phyloP scores from a whole-genome alignment of 2,888 invertebrate genomes.

The Cyaniris semiargus region DNA sequence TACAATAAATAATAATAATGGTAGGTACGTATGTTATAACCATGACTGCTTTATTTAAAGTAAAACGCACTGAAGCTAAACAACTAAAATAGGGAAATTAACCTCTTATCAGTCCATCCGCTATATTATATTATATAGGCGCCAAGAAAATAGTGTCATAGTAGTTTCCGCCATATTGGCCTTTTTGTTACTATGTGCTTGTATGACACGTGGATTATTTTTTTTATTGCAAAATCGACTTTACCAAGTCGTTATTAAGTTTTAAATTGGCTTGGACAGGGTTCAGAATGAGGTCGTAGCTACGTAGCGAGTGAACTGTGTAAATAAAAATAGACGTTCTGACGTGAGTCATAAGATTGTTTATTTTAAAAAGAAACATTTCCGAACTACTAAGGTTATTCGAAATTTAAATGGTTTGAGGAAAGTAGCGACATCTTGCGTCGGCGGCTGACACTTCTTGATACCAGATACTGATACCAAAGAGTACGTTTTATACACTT shows the following conservation, averaged over 20 bases:
- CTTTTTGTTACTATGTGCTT: conserved; percentile 30
- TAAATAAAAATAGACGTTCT: conserved; percentile 27
- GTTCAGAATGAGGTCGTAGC: background rate
- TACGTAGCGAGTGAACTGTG: conserved; percentile 13
- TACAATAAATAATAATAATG: background rate
- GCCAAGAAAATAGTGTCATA: conserved; percentile 32
- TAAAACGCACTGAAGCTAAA: background rate
- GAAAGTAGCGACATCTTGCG: conserved; percentile 1
- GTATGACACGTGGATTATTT: conserved; percentile 15
- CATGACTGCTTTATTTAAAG: background rate
- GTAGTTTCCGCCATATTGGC: conserved; percentile 23
- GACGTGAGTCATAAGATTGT: conserved; percentile 26
- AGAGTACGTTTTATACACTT: background rate
- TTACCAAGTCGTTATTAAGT: background rate
- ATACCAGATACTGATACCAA: too few species aligned
- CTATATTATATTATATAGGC: conserved; percentile 10
- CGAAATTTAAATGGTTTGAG: conserved; percentile 12
- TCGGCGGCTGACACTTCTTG: background rate
- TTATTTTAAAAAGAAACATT: conserved; percentile 16
- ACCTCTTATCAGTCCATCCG: conserved; percentile 22
- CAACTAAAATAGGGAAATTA: background rate
- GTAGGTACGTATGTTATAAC: background rate
- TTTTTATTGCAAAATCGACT: background rate
- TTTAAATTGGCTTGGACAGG: background rate
- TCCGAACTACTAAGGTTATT: conserved; percentile 4